Conservation (phyloP, 2,888 invertebrate genomes). For the Chalcis sispes region DNA sequence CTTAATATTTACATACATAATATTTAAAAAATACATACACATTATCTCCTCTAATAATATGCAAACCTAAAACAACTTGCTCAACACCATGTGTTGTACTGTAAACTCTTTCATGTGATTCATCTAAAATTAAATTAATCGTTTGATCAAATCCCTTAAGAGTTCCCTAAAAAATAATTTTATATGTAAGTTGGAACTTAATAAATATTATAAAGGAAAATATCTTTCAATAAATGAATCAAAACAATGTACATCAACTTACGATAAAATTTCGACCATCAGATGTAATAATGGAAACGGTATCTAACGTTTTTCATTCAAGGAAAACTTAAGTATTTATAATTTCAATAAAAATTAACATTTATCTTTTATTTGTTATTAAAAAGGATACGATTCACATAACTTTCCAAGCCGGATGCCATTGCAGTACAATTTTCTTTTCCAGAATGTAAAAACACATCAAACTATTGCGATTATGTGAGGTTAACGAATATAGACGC, state of each 20-base stretch:
- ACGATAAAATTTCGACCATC: conserved; percentile 97
- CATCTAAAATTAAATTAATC: conserved; percentile 98
- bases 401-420: conserved; percentile 91
- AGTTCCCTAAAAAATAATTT: conserved; percentile 83
- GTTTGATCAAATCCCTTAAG: conserved; percentile 99
- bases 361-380: conserved; percentile 2
- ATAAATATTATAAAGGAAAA: conserved; percentile 32
- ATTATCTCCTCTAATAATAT: conserved; percentile 98
- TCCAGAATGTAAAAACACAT: no score
- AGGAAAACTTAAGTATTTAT: conserved; percentile 51
- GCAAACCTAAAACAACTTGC: conserved; percentile 96
- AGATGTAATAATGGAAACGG: conserved; percentile 95
- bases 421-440: conserved; percentile 74
- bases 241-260: conserved; percentile 71
- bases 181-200: conserved; percentile 26
- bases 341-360: conserved; percentile 5
- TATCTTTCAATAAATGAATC: background rate
- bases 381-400: conserved; percentile 88
- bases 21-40: conserved; percentile 80
- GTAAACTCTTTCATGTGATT: conserved; percentile 99
- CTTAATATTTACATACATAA: background rate
- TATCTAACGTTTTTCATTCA: conserved; percentile 77
- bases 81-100: conserved; percentile 94
- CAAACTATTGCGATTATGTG: no score
- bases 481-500: no score